Conservation (phyloP, 37 sponge, comb jelly and placozoan genomes). For the Halisarca cf. caerulea region DNA sequence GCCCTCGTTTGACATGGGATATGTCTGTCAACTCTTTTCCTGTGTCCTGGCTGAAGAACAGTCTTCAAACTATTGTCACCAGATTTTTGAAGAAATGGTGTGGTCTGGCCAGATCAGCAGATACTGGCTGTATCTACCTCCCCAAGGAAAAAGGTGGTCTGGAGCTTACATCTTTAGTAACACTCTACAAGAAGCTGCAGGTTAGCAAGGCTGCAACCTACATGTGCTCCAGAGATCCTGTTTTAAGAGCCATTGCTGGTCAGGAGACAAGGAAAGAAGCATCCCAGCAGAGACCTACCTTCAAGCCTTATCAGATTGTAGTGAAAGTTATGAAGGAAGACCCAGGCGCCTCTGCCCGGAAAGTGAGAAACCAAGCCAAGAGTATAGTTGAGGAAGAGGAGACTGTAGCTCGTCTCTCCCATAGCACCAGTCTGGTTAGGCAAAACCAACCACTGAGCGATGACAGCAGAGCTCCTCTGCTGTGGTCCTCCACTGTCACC, state of each 20-base stretch:
- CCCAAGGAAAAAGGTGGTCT: slow-evolving; percentile 24
- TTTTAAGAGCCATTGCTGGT: not conserved
- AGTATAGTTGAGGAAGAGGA: not conserved
- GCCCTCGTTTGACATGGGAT: slow-evolving; percentile 30
- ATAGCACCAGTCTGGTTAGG: not conserved
- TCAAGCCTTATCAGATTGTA: not conserved
- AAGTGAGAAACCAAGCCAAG: not conserved
- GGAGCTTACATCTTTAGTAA: not conserved
- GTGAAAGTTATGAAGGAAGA: not conserved
- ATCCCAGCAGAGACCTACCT: not conserved
- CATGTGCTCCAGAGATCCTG: slow-evolving; percentile 3
- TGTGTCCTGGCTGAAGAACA: slow-evolving; percentile 9
- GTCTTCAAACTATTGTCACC: slow-evolving; percentile 16
- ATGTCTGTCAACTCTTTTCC: not conserved
- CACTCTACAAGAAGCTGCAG: slow-evolving; percentile 14
- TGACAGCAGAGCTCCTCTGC: not conserved
- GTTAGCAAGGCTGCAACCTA: not conserved
- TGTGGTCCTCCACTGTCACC: not conserved
- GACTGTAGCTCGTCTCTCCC: not conserved
- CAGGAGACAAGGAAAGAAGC: not conserved
- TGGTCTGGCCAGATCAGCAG: slow-evolving; percentile 23
- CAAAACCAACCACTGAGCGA: not conserved
- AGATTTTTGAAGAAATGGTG: slow-evolving; percentile 31
- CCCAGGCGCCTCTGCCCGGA: slow-evolving; percentile 3
- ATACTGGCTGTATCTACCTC: slow-evolving; percentile 5